These are phyloP conservation scores for Tenthredo livida DNA, from an alignment of 2,888 invertebrate species.

Conservation along the genomic window DNA sequence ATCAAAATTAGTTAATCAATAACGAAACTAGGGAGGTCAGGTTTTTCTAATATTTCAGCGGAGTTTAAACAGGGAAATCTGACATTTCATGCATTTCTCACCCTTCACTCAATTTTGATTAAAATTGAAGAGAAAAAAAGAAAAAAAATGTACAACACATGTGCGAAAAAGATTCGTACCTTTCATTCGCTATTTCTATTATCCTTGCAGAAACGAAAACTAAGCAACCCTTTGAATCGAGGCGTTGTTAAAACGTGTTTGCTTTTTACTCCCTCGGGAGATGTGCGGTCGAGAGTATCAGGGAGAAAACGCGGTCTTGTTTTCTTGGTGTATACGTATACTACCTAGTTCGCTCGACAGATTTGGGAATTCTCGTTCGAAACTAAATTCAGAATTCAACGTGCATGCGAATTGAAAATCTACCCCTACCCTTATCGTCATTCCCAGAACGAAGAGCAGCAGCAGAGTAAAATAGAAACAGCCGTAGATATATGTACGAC, in stretches of 20 bases:
- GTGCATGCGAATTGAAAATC: constrained; percentile 25
- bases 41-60: too few species aligned
- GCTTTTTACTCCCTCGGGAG: neutral
- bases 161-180: too few species aligned
- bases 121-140: neutral
- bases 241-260: constrained; percentile 40
- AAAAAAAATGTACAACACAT: neutral
- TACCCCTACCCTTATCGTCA: neutral
- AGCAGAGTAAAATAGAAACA: neutral
- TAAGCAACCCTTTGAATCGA: constrained; percentile 29
- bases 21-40: too few species aligned
- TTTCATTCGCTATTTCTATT: neutral
- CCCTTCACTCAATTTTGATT: neutral
- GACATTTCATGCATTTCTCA: neutral
- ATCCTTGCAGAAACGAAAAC: neutral
- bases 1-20: too few species aligned
- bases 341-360: constrained; percentile 14
- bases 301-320: neutral
- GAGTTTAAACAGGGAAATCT: too few species aligned
- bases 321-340: neutral
- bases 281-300: neutral
- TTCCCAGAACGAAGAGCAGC: neutral
- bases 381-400: constrained; percentile 35
- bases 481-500: too few species aligned
- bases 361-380: constrained; percentile 36